Evolutionary conservation across 2,888 invertebrate genomes (phyloP), one percentile per base, ranked within the genome.

Genomic region (Lasioglossum vierecki): DNA sequence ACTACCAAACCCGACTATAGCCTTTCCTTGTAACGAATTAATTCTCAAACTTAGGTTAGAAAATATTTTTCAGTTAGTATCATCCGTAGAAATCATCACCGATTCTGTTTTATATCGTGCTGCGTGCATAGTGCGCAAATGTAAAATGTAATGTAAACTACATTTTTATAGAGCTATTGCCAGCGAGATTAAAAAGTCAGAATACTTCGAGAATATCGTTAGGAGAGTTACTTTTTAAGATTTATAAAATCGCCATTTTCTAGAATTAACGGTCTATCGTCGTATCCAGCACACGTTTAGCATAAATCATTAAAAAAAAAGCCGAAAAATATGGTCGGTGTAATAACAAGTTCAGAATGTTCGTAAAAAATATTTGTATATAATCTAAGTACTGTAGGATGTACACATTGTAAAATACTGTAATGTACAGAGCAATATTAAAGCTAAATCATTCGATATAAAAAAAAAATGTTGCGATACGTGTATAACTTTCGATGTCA

Each of bases 291-390:
- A 35, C 66, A 68, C 66, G 22, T 35, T 68, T 30, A 30, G 8
- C 63, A 63, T 30, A 15, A 63, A 63, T 63, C 30, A 26, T 63
- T 63, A 44, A 30, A 30, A 63, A 63, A n/a, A 1, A 2, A 4
- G 4, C 13, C n/a, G n/a, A n/a, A 60, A 26, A 68, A 22, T 6
- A 68, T 22, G 39, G 9, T n/a, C 22, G 70, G 41, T 41, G 22
- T 35, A n/a, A 5, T 70, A n/a, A 70, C 11, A 70, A 70, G 18
- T 22, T 22, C 22, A n/a, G 0, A 70, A 70, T 41, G 41, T 70
- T 70, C 46, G 15, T 80, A 79, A 88, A 88, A 80, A 88, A 79
- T 68, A 75, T 73, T 86, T 86, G 53, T 88, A 82, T 79, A 68
- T 60, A 79, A 53, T 81, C 83, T 83, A 79, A 83, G 70, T 88